Base-by-base conservation (phyloP, 2,888 invertebrate genomes). In the Tortricodes alternella region DNA sequence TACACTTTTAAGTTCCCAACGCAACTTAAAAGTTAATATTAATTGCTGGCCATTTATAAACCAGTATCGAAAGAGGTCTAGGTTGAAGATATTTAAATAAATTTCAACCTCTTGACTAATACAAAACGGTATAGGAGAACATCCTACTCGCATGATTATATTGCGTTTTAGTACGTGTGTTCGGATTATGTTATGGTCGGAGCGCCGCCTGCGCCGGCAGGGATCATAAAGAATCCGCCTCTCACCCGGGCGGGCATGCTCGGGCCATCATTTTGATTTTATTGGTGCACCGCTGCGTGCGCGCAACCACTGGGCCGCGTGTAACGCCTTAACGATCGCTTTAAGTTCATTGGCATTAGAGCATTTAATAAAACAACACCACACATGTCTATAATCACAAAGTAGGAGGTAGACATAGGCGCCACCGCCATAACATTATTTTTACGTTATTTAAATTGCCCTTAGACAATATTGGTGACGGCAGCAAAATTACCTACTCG, bases 251-350 rank as follows among this genome's bases (percentile, higher is more conserved):
- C 56, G 50, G 43, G 44, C 52, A 43, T 13, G 43, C 43, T 49
- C 46, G 32, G 43, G 53, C 37, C 58, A 61, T 61, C 61, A 64
- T 62, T 57, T 58, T 55, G 57, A 61, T 55, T 62, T 61, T 62
- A 60, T 60, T 56, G 58, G 55, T 58, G 52, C 61, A 48, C 43
- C 29, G 41, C 53, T 37, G 46, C 41, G 50, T 48, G 24, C 49
- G 48, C 53, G 57, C 61, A 56, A 46, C 50, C 35, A 29, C 37
- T 15, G 39, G 43, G 29, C 62, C 44, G 38, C 41, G 34, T 55
- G 62, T 56, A 46, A 44, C 46, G 49, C 58, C 56, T 62, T 60
- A 60, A 60, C 46, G 51, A 57, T 51, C 43, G 43, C 51, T 24
- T 46, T 43, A 51, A 57, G 56, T 50, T 61, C 59, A 53, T 58